Evolutionary conservation across 1,140 invertebrate species (phyloP).

Genomic region (Aphelinus atriplicis): DNA sequence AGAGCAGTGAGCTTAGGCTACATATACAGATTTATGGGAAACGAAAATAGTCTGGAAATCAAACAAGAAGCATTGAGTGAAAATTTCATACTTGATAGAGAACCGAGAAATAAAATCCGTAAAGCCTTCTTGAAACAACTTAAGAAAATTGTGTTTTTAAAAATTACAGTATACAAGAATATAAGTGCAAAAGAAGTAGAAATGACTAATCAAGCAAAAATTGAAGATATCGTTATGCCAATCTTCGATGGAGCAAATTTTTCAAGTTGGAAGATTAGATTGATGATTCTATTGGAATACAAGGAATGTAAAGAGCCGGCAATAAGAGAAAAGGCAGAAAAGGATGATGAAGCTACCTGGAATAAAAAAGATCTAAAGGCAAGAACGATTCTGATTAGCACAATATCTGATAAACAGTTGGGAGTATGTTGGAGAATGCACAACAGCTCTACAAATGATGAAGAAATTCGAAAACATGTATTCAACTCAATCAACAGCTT

Average conservation of each 20-base stretch:
- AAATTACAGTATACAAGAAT: neutral
- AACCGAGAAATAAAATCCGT: conserved; percentile 6
- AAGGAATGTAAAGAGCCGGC: conserved; percentile 9
- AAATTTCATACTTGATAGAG: neutral
- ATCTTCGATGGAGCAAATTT: conserved; percentile 39
- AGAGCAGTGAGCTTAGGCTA: too few relatives aligned
- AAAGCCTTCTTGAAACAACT: conserved; percentile 1
- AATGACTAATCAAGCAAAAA: conserved; percentile 37
- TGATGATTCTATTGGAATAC: conserved; percentile 38
- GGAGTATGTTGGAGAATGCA: conserved; percentile 27
- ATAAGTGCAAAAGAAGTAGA: neutral
- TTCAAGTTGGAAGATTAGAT: conserved; percentile 35
- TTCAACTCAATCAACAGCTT: conserved; percentile 33
- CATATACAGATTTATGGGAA: too few relatives aligned
- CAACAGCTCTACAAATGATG: conserved; percentile 20
- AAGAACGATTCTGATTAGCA: conserved; percentile 35
- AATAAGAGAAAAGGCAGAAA: conserved; percentile 1
- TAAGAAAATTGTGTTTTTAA: neutral
- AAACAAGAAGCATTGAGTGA: neutral
- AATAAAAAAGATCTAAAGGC: conserved; percentile 37
- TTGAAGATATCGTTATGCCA: conserved; percentile 34
- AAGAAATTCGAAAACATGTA: conserved; percentile 36
- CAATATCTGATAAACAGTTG: conserved; percentile 37
- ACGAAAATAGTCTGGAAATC: too few relatives aligned
- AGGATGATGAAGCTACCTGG: conserved; percentile 21